Conservation (phyloP, 2,113 vertebrate species). For the Athene noctua region DNA sequence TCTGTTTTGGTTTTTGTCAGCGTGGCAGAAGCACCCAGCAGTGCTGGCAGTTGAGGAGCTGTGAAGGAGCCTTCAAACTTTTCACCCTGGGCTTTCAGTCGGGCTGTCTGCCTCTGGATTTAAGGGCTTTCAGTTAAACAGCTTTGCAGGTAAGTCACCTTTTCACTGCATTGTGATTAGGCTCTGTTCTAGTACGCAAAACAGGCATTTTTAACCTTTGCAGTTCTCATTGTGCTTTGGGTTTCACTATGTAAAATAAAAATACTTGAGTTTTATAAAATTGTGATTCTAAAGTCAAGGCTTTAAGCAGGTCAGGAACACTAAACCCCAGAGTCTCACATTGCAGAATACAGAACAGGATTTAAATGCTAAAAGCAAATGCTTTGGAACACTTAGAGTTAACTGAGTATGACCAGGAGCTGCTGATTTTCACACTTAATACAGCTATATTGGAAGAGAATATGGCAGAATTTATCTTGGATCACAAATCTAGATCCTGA, state of each 20-base stretch:
- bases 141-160: background rate
- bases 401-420: too few species aligned
- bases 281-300: background rate
- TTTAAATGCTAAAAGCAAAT: background rate
- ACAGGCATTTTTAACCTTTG: background rate
- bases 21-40: background rate
- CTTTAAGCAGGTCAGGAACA: background rate
- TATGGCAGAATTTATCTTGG: background rate
- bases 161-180: accelerated
- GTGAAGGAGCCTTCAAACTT: background rate
- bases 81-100: background rate
- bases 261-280: background rate
- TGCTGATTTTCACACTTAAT: too few species aligned
- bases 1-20: background rate
- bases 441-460: background rate
- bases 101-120: background rate
- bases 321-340: accelerated
- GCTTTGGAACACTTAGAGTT: background rate
- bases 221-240: background rate
- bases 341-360: too few species aligned
- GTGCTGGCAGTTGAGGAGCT: background rate
- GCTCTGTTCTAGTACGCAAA: background rate
- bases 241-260: background rate
- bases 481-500: background rate
- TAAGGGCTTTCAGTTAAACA: background rate